Evolutionary conservation across 1,140 invertebrate species (phyloP).

Genomic region (Trachelipus rathkii): DNA sequence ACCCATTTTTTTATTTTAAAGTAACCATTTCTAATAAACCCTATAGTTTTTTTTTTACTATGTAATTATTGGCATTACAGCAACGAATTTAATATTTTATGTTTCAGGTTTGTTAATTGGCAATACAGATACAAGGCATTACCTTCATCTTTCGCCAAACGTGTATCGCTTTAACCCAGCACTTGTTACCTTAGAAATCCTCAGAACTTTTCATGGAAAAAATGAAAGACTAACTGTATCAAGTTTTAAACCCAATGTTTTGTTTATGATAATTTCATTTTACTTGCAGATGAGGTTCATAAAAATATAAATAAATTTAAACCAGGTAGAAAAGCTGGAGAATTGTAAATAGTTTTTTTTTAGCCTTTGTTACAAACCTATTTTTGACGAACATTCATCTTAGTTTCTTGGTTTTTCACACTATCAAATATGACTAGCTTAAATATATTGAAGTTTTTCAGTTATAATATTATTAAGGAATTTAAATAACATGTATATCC

Average conservation of each 20-base stretch:
- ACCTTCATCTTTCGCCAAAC: constrained; percentile 53
- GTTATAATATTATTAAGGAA: no score
- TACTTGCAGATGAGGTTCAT: constrained; percentile 51
- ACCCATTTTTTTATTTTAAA: no score
- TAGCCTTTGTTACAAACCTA: no score
- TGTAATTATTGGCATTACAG: no score
- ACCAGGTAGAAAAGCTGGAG: neutral
- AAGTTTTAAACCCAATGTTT: constrained; percentile 55
- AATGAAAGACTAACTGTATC: constrained; percentile 57
- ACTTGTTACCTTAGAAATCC: constrained; percentile 51
- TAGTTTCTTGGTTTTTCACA: no score
- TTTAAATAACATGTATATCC: no score
- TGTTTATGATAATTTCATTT: constrained; percentile 58
- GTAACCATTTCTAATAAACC: no score
- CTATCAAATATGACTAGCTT: no score
- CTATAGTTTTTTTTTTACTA: no score
- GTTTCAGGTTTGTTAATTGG: constrained; percentile 53
- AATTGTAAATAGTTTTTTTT: neutral
- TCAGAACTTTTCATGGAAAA: constrained; percentile 55
- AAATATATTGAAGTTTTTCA: no score
- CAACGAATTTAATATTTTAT: no score
- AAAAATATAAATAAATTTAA: neutral
- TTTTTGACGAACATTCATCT: no score
- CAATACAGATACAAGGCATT: constrained; percentile 59
- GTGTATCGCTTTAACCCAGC: constrained; percentile 58